phyloP scores from a whole-genome alignment of 2,113 vertebrate genomes.

The Shinisaurus crocodilurus region DNA sequence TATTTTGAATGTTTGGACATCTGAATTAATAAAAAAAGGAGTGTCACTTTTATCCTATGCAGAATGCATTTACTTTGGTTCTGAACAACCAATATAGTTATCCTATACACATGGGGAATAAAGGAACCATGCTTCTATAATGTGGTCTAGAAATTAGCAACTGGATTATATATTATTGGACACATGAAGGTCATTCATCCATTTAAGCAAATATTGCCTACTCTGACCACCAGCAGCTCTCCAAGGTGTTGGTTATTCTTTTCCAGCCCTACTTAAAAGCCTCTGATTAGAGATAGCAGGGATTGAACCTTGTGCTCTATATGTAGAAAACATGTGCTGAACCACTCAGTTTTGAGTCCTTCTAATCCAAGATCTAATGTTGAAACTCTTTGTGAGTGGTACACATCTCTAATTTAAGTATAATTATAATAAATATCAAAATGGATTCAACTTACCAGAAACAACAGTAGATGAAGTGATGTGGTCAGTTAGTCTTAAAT shows the following conservation, averaged over 20 bases:
- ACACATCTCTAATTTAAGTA: slow-evolving; percentile 32
- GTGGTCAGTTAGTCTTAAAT: not conserved
- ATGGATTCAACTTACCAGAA: slow-evolving; percentile 11
- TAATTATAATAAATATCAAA: slow-evolving; percentile 47
- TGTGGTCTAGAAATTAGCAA: not conserved
- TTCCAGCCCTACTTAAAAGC: too few species aligned
- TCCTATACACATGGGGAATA: not conserved
- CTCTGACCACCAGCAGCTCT: not conserved
- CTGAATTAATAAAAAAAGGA: not conserved
- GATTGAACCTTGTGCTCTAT: not conserved
- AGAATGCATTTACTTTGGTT: not conserved
- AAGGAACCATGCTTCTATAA: not conserved
- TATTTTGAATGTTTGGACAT: not conserved
- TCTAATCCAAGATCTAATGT: not conserved
- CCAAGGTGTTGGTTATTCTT: not conserved
- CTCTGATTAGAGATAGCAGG: not conserved
- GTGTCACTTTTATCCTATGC: not conserved
- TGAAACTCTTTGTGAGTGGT: not conserved
- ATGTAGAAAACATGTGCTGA: not conserved
- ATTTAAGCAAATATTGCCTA: not conserved
- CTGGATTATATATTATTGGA: not conserved
- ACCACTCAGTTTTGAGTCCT: not conserved
- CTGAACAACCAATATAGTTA: not conserved
- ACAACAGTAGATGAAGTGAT: slow-evolving; percentile 15
- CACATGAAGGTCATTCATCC: not conserved